Evolutionary conservation across 2,797 vertebrate species (phyloP).

Genomic region (Gadopsis bispinosus): DNA sequence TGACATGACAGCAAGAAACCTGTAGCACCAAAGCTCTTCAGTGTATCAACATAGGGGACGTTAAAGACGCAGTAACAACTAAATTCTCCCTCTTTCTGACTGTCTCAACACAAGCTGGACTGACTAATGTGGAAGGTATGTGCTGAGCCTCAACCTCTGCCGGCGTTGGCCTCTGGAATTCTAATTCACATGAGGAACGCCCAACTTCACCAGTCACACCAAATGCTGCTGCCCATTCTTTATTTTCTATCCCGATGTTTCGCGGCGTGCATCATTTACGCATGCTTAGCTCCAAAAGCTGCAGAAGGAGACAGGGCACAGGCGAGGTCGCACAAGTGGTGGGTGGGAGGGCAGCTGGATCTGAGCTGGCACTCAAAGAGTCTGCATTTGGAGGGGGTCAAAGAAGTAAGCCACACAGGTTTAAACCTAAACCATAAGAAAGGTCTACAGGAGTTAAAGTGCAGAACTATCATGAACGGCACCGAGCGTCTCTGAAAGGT

Average conservation of each 20-base stretch:
- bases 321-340: slow-evolving; percentile 23
- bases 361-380: slow-evolving; percentile 68
- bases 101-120: slow-evolving; percentile 67
- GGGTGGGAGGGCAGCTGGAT: slow-evolving; percentile 57
- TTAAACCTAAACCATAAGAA: slow-evolving; percentile 52
- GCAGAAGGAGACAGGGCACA: slow-evolving; percentile 61
- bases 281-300: slow-evolving; percentile 71
- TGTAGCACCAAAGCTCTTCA: not conserved
- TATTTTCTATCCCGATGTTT: slow-evolving; percentile 70
- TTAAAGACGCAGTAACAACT: slow-evolving; percentile 39
- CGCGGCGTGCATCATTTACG: slow-evolving; percentile 69
- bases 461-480: not conserved
- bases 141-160: slow-evolving; percentile 83
- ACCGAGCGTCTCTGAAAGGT: slow-evolving; percentile 4
- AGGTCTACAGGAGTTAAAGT: slow-evolving; percentile 33
- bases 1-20: slow-evolving; percentile 14
- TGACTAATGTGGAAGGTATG: slow-evolving; percentile 87
- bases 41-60: slow-evolving; percentile 20
- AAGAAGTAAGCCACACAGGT: slow-evolving; percentile 72
- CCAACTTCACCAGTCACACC: slow-evolving; percentile 77
- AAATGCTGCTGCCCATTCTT: slow-evolving; percentile 73
- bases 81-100: slow-evolving; percentile 59
- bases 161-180: slow-evolving; percentile 81
- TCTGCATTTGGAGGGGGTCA: slow-evolving; percentile 64
- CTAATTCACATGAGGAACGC: slow-evolving; percentile 80